A percentile compares a stretch with the other conserved stretches of the same genome.
These are phyloP conservation scores for Toxotes chatareus DNA, from an alignment of 2,113 vertebrate species.

Conservation along the genomic window DNA sequence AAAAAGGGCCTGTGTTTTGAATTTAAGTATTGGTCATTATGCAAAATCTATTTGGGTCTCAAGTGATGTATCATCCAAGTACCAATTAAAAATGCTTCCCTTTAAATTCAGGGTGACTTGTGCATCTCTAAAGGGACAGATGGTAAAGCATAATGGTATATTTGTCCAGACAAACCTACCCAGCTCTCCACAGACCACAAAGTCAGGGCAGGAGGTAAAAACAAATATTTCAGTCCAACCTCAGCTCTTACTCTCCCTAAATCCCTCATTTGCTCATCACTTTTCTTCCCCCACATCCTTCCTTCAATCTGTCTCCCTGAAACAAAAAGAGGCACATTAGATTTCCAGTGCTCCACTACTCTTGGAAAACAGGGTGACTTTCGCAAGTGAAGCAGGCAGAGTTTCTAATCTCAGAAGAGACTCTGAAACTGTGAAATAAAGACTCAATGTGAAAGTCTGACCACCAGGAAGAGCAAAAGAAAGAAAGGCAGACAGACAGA, in stretches of 20 bases:
- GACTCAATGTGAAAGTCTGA: slow-evolving; percentile 27
- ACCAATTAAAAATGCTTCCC: slow-evolving; percentile 71
- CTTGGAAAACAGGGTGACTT: slow-evolving; percentile 55
- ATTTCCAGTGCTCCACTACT: slow-evolving; percentile 50
- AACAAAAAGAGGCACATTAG: slow-evolving; percentile 52
- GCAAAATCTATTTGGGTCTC: slow-evolving; percentile 67
- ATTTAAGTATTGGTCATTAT: slow-evolving; percentile 68
- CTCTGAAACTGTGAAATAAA: slow-evolving; percentile 50
- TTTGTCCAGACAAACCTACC: slow-evolving; percentile 56
- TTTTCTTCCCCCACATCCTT: slow-evolving; percentile 55
- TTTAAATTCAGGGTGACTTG: slow-evolving; percentile 57
- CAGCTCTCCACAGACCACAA: slow-evolving; percentile 60
- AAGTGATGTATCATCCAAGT: slow-evolving; percentile 63
- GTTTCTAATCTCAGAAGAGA: slow-evolving; percentile 52
- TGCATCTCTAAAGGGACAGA: slow-evolving; percentile 68
- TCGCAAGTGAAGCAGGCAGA: slow-evolving; percentile 36
- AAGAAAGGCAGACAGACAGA: neutral
- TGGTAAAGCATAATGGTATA: slow-evolving; percentile 69
- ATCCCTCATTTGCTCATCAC: slow-evolving; percentile 54
- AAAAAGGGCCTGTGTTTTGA: slow-evolving; percentile 44
- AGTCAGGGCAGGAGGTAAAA: slow-evolving; percentile 58
- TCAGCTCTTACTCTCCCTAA: slow-evolving; percentile 44
- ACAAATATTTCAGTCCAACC: slow-evolving; percentile 49
- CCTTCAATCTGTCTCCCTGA: slow-evolving; percentile 43
- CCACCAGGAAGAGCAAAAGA: slow-evolving; percentile 34